Evolutionary conservation across 2,113 vertebrate genomes (phyloP), one percentile per base, ranked within the genome.

Genomic region (Coreoperca whiteheadi): DNA sequence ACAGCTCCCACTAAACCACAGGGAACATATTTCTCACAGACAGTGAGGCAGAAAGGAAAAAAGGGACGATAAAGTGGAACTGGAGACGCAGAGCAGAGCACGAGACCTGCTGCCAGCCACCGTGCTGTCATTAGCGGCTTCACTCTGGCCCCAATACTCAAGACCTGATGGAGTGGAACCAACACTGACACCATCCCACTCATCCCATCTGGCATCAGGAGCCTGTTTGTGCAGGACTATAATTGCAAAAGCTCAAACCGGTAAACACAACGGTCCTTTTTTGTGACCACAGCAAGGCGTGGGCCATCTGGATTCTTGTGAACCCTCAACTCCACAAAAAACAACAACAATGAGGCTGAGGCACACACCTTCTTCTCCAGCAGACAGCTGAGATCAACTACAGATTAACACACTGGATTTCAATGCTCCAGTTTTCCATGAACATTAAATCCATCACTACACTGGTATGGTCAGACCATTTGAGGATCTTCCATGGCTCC

Each of bases 41-140:
- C 88, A 67, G 39, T 15, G 56, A 87, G 83, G 86, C 61, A 78
- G 71, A 80, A 34, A 56, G 48, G 60, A 34, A 56, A 56, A n/a
- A 80, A 34, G 68, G 53, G 67, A 74, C 79, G 85, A 89, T 83
- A 70, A 61, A 92, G 81, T 90, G 78, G 73, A 90, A 88, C 71
- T 74, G 43, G 74, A 85, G 82, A 84, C 28, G 28, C 46, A 82
- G 74, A 87, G 46, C 75, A 75, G 56, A 87, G 53, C 37, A n/a
- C 12, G 6, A 59, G 86, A 91, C 85, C 87, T 79, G 81, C 82
- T 88, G 88, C 90, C 87, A 86, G 80, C 66, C 81, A 51, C 89
- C 76, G 81, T 66, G 87, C 90, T 90, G 87, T 94, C 84, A 93
- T 91, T 88, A 93, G 91, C 37, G 88, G 93, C 89, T 93, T 92